These are phyloP conservation scores for Pandemis cinnamomeana DNA, from an alignment of 2,888 invertebrate genomes.

Conservation along the genomic window DNA sequence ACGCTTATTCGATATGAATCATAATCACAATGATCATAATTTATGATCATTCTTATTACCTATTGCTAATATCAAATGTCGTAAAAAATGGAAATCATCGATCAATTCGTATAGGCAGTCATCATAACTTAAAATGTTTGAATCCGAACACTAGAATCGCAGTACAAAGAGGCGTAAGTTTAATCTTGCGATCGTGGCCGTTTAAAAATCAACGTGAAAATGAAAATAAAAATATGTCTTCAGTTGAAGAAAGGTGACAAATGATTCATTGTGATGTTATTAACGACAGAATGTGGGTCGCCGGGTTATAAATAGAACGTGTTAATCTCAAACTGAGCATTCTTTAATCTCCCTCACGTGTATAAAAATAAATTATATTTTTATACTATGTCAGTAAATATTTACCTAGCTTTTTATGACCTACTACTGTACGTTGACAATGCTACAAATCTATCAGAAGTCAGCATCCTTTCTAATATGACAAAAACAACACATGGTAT, in stretches of 20 bases:
- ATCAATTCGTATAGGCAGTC: no score
- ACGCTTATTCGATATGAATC: no score
- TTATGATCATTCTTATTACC: no score
- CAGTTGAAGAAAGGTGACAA: background rate
- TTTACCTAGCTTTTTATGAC: background rate
- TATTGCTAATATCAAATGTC: no score
- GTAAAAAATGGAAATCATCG: no score
- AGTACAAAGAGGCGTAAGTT: no score
- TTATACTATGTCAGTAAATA: background rate
- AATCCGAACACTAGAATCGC: no score
- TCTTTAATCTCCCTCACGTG: constrained; percentile 28
- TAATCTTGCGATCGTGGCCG: no score
- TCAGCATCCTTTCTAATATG: no score
- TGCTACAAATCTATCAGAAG: background rate
- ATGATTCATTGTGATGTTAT: constrained; percentile 22
- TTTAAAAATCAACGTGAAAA: background rate
- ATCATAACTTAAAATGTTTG: no score
- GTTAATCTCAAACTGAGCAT: constrained; percentile 30
- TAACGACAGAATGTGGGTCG: constrained; percentile 26
- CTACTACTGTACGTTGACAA: background rate
- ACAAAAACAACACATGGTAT: no score
- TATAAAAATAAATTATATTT: constrained; percentile 19
- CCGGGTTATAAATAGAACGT: constrained; percentile 17
- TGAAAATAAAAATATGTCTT: background rate
- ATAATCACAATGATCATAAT: no score